Percentiles rank a stretch among this genome's conserved stretches.
phyloP scores from a whole-genome alignment of 2,888 invertebrate genomes.

The Cyclophora punctaria region DNA sequence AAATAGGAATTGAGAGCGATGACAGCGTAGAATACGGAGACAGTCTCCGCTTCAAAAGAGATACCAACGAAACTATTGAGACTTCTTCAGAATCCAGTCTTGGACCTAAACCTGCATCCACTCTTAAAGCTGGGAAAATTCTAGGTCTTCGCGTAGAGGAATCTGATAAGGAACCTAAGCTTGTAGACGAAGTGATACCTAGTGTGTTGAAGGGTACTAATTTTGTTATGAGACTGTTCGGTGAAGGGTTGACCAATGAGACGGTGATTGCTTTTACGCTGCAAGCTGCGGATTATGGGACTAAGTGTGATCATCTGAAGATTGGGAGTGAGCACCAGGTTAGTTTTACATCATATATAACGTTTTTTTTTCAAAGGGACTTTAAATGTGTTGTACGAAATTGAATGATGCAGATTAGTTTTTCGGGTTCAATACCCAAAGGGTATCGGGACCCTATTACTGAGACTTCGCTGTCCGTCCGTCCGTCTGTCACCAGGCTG shows the following conservation, averaged over 20 bases:
- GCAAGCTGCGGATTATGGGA: conserved; percentile 28
- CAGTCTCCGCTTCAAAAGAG: background rate
- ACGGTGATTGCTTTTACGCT: conserved; percentile 58
- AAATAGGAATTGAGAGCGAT: background rate
- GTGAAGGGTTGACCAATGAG: conserved; percentile 41
- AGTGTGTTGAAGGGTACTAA: conserved; percentile 48
- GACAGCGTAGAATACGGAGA: background rate
- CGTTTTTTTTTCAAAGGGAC: too few relatives aligned
- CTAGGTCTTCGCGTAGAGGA: conserved; percentile 57
- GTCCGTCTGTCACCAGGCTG: too few relatives aligned
- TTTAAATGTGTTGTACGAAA: too few relatives aligned
- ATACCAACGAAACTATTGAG: too few relatives aligned
- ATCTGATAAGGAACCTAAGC: conserved; percentile 52
- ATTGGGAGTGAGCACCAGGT: conserved; percentile 44
- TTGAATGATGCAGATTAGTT: too few relatives aligned
- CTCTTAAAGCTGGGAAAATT: conserved; percentile 24
- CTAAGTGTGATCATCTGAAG: conserved; percentile 36
- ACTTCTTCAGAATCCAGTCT: background rate
- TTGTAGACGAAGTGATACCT: conserved; percentile 53
- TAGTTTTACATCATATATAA: conserved; percentile 8
- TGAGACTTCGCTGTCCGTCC: too few relatives aligned
- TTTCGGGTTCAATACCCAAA: too few relatives aligned
- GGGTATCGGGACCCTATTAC: too few relatives aligned
- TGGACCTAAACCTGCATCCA: background rate
- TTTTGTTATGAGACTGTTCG: conserved; percentile 53